Percentiles rank a stretch among this genome's conserved stretches.
These are phyloP conservation scores for Manacus vitellinus DNA, from an alignment of 2,113 vertebrate species.

Conservation along the genomic window DNA sequence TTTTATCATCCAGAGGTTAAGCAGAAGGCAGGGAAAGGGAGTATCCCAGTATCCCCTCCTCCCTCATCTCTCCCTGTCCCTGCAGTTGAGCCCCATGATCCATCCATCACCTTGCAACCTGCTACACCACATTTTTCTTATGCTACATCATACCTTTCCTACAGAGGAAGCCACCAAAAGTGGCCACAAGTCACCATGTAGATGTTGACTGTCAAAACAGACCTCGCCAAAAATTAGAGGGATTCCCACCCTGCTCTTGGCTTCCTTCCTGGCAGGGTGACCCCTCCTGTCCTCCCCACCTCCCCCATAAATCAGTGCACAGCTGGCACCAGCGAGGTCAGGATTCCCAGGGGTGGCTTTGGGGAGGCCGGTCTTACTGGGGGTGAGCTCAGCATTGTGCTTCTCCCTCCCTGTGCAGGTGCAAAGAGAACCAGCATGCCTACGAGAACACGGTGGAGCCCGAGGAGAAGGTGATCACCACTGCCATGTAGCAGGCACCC, in stretches of 20 bases:
- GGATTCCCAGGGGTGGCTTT: rapidly evolving
- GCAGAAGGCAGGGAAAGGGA: neutral
- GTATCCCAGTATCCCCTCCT: neutral
- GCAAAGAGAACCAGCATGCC: slow-evolving; percentile 56
- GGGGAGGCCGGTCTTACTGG: neutral
- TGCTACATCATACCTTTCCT: neutral
- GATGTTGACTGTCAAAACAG: neutral
- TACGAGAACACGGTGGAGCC: slow-evolving; percentile 53
- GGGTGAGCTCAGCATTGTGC: rapidly evolving
- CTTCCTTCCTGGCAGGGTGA: neutral
- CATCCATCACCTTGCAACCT: neutral
- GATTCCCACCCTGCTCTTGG: rapidly evolving
- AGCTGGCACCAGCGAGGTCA: neutral
- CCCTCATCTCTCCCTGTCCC: neutral
- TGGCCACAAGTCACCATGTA: rapidly evolving
- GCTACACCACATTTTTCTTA: neutral
- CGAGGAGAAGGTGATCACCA: slow-evolving; percentile 67
- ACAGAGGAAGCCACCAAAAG: neutral
- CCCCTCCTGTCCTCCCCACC: neutral
- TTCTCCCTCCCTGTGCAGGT: slow-evolving; percentile 48
- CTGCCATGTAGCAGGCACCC: slow-evolving; percentile 58
- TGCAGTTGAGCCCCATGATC: neutral
- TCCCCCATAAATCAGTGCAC: neutral
- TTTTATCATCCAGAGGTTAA: neutral
- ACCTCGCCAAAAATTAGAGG: neutral